A percentile compares a stretch with the other conserved stretches of the same genome.
These are phyloP conservation scores for Gymnodraco acuticeps DNA, from an alignment of 2,797 vertebrate genomes.

Conservation along the genomic window DNA sequence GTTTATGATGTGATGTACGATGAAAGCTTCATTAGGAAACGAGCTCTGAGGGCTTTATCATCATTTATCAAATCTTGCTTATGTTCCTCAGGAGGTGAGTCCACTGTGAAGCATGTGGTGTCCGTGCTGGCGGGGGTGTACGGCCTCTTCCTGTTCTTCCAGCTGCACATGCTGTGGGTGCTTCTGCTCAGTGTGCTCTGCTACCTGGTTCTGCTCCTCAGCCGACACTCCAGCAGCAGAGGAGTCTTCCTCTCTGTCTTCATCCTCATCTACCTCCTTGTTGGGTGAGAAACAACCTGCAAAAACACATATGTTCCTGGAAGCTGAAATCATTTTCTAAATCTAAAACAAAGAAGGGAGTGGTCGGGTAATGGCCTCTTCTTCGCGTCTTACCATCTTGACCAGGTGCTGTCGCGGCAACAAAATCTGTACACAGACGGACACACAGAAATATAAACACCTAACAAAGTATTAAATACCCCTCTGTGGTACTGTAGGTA, in stretches of 20 bases:
- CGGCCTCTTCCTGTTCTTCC: constrained; percentile 91
- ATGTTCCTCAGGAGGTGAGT: constrained; percentile 60
- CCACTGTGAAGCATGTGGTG: constrained; percentile 84
- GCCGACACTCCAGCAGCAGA: constrained; percentile 83
- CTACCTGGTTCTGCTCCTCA: constrained; percentile 90
- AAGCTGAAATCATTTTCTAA: neutral
- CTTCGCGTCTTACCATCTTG: too few species aligned
- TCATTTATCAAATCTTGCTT: neutral
- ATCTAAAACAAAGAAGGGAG: too few species aligned
- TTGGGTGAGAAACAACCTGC: constrained; percentile 82
- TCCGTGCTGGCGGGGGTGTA: constrained; percentile 86
- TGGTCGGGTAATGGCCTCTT: too few species aligned
- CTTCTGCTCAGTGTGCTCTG: constrained; percentile 89
- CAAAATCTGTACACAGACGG: too few species aligned
- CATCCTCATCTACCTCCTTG: constrained; percentile 92
- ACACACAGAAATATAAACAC: too few species aligned
- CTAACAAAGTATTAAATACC: too few species aligned
- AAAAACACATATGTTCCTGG: neutral
- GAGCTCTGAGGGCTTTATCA: neutral
- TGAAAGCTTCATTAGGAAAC: neutral
- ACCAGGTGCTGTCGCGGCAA: too few species aligned
- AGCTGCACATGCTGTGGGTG: constrained; percentile 92
- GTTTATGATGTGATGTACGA: neutral
- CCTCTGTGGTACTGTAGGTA: too few species aligned
- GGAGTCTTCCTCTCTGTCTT: constrained; percentile 90